These are phyloP conservation scores for Tachysurus fulvidraco DNA, from an alignment of 2,113 vertebrate species.

Conservation along the genomic window DNA sequence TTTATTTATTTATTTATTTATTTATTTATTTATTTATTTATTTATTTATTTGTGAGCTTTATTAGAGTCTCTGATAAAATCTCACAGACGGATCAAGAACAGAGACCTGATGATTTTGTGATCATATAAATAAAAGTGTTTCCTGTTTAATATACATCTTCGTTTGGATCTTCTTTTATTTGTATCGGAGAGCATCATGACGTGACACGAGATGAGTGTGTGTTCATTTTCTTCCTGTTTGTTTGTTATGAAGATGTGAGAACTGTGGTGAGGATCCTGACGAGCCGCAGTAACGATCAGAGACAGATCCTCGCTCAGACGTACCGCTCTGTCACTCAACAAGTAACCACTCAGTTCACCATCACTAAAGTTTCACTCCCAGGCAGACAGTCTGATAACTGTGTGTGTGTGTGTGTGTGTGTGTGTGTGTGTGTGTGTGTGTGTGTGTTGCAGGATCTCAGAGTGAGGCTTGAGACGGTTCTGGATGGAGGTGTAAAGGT, in stretches of 20 bases:
- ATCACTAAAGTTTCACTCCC: not conserved
- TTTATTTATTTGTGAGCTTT: no score
- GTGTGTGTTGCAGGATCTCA: not conserved
- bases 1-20: no score
- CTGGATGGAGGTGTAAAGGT: not conserved
- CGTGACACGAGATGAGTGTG: no score
- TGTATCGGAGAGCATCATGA: not conserved
- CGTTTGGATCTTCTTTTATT: no score
- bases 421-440: not conserved
- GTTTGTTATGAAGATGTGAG: slow-evolving; percentile 31
- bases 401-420: not conserved
- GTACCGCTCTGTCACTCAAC: slow-evolving; percentile 71
- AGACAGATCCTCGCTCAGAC: slow-evolving; percentile 78
- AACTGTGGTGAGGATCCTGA: not conserved
- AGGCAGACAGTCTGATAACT: no score
- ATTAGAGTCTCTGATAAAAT: no score
- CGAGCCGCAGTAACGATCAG: slow-evolving; percentile 68
- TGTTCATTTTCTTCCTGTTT: no score
- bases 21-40: no score
- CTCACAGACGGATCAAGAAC: no score
- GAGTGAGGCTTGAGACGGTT: not conserved
- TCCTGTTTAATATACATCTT: no score
- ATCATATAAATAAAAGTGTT: no score
- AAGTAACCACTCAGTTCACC: slow-evolving; percentile 47
- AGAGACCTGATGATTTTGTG: no score